A percentile compares a stretch with the other conserved stretches of the same genome.
These are phyloP conservation scores for Serripes groenlandicus DNA, from an alignment of 2,888 invertebrate species.

Conservation along the genomic window DNA sequence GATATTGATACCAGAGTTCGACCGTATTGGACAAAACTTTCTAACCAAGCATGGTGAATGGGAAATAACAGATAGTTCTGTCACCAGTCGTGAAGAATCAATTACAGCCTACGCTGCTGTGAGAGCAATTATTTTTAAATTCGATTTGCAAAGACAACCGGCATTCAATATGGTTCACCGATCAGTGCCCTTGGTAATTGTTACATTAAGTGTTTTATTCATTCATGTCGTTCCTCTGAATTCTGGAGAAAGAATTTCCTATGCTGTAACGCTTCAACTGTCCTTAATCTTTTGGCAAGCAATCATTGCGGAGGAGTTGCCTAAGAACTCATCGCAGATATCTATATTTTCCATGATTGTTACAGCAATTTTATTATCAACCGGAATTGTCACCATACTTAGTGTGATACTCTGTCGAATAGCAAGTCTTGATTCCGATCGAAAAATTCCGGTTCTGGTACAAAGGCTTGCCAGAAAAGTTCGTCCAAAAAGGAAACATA, in stretches of 20 bases:
- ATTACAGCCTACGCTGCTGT: not conserved
- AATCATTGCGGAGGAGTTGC: not conserved
- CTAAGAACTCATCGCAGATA: not conserved
- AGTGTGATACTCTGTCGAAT: not conserved
- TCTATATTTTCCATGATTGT: not conserved
- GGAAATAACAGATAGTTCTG: not conserved
- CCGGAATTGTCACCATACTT: not conserved
- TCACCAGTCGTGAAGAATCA: not conserved
- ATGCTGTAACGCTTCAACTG: not conserved
- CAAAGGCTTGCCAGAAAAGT: not conserved
- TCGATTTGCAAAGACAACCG: not conserved
- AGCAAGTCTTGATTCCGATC: not conserved
- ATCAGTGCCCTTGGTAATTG: not conserved
- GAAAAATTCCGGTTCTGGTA: not conserved
- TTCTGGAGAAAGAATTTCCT: conserved; percentile 1
- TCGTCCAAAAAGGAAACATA: conserved; percentile 2
- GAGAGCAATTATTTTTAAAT: not conserved
- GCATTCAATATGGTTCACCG: not conserved
- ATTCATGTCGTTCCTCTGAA: not conserved
- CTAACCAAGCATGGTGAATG: not conserved
- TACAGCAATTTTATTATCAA: not conserved
- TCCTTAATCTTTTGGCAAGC: conserved; percentile 9
- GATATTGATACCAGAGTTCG: not conserved
- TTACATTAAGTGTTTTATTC: not conserved
- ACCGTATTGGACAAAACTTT: too few species aligned